Evolutionary conservation across 1,140 invertebrate species (phyloP).

Genomic region (Bemisia tabaci): DNA sequence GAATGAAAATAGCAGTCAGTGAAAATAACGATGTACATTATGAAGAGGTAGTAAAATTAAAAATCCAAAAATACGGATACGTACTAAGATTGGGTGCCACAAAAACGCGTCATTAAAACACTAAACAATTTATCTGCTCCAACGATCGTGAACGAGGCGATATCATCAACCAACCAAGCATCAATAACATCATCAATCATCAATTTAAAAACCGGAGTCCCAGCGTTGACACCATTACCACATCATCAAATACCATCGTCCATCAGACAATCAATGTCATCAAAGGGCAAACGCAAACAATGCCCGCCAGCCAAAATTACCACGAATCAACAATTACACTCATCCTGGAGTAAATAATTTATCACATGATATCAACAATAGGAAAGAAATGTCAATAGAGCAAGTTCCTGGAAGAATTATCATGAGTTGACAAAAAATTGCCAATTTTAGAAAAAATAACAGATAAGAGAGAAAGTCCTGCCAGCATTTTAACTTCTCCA

Average conservation of each 20-base stretch:
- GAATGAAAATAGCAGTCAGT: no score
- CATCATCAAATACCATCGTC: background rate
- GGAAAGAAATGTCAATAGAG: no score
- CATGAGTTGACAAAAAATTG: no score
- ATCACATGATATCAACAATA: background rate
- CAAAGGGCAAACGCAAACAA: background rate
- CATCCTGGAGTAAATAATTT: background rate
- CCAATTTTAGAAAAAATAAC: background rate
- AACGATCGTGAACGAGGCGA: background rate
- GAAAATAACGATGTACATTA: no score
- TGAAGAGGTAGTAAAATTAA: no score
- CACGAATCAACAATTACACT: background rate
- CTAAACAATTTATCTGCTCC: background rate
- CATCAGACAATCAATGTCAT: background rate
- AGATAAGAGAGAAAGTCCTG: background rate
- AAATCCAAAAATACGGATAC: background rate
- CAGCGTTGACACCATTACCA: background rate
- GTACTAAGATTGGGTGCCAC: background rate
- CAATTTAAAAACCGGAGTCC: no score
- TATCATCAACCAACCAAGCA: background rate
- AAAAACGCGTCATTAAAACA: background rate
- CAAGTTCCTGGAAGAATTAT: no score
- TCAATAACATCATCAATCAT: background rate
- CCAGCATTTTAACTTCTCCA: background rate
- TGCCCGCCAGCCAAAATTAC: background rate